These are phyloP conservation scores for Tethea ocularis DNA, from an alignment of 2,888 invertebrate genomes.

Conservation along the genomic window DNA sequence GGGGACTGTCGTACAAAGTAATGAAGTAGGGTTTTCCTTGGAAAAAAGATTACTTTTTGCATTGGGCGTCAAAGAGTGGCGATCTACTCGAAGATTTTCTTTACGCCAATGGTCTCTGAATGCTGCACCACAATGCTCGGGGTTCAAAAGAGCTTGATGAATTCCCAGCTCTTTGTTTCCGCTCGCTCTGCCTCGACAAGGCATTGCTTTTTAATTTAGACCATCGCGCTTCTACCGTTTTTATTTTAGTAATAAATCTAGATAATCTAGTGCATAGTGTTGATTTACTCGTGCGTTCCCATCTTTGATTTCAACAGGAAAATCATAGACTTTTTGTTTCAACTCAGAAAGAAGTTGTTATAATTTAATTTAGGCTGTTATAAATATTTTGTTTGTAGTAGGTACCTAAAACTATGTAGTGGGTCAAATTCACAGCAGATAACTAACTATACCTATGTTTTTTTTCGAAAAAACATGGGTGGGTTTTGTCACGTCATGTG, in stretches of 20 bases:
- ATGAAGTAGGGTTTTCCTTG: constrained; percentile 66
- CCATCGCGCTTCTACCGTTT: constrained; percentile 70
- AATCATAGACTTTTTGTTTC: constrained; percentile 1
- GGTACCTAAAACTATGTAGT: no score
- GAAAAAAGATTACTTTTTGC: constrained; percentile 71
- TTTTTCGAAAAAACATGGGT: no score
- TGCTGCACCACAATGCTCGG: constrained; percentile 73
- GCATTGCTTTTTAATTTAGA: constrained; percentile 82
- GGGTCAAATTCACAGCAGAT: no score
- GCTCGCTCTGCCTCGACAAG: constrained; percentile 75
- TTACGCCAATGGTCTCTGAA: constrained; percentile 73
- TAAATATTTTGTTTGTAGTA: no score
- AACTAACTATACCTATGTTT: no score
- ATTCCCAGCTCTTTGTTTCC: constrained; percentile 79
- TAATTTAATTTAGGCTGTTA: no score
- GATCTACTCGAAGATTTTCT: constrained; percentile 76
- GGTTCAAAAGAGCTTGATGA: constrained; percentile 82
- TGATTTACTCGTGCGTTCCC: constrained; percentile 31
- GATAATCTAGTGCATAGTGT: constrained; percentile 52
- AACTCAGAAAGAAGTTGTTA: neutral
- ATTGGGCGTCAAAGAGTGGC: constrained; percentile 77
- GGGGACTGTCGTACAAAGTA: constrained; percentile 62
- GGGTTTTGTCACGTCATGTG: no score
- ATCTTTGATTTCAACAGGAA: constrained; percentile 10
- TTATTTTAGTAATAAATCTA: constrained; percentile 75